A percentile compares a stretch with the other conserved stretches of the same genome.
Conservation (phyloP, 2,113 vertebrate genomes). For the Sprattus sprattus region DNA sequence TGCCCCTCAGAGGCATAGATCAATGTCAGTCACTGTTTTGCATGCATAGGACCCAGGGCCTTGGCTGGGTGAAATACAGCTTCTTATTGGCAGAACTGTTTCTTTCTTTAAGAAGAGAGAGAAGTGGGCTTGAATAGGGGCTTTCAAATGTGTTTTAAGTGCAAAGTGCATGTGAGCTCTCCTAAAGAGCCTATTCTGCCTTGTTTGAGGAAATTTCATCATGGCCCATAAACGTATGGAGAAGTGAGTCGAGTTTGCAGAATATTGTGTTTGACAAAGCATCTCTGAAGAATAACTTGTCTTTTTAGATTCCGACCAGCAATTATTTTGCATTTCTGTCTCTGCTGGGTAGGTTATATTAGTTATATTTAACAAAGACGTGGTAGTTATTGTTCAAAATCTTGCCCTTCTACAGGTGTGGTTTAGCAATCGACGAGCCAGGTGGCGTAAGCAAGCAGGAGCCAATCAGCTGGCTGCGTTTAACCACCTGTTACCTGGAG, state of each 20-base stretch:
- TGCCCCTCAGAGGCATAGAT: slow-evolving; percentile 49
- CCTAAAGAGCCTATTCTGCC: background rate
- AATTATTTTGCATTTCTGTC: background rate
- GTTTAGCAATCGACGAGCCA: slow-evolving; percentile 94
- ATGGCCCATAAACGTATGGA: background rate
- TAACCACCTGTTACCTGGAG: slow-evolving; percentile 91
- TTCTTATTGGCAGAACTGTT: slow-evolving; percentile 42
- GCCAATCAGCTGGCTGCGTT: slow-evolving; percentile 94
- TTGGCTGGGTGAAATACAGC: slow-evolving; percentile 48
- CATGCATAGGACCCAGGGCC: slow-evolving; percentile 48
- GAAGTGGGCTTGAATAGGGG: background rate
- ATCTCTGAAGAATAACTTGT: background rate
- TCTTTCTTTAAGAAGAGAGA: slow-evolving; percentile 18
- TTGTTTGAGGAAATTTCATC: background rate
- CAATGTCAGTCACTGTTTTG: slow-evolving; percentile 55
- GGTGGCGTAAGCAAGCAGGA: slow-evolving; percentile 96
- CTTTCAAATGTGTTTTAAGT: slow-evolving; percentile 22
- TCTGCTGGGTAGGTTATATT: background rate
- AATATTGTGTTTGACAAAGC: background rate
- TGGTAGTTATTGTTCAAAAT: background rate
- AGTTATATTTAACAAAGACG: background rate
- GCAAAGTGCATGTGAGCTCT: slow-evolving; percentile 2
- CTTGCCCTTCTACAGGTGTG: slow-evolving; percentile 77
- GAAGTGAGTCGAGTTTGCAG: background rate
- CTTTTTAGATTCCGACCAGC: background rate